Percentiles rank a stretch among this genome's conserved stretches.
phyloP scores from a whole-genome alignment of 2,888 invertebrate species.

The Sussaba pulchella region DNA sequence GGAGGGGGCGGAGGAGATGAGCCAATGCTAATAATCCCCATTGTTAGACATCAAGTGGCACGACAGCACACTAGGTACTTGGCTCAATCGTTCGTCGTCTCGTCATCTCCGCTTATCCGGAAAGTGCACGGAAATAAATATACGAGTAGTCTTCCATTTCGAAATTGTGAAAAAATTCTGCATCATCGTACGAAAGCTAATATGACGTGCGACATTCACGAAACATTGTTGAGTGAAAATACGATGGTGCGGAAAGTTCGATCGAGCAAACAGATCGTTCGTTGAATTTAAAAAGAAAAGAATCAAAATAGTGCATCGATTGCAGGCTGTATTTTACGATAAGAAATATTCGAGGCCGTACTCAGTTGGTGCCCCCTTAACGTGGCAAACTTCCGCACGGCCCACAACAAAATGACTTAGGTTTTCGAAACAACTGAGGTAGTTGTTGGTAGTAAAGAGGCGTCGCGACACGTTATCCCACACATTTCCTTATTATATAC shows the following conservation, averaged over 20 bases:
- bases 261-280: too few relatives aligned
- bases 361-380: background rate
- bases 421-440: constrained; percentile 78
- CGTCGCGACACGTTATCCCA: constrained; percentile 61
- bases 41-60: constrained; percentile 72
- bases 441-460: constrained; percentile 38
- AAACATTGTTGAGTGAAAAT: background rate
- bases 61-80: constrained; percentile 34
- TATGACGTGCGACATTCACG: background rate
- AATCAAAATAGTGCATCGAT: too few relatives aligned
- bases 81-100: constrained; percentile 47
- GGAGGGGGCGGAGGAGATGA: constrained; percentile 73
- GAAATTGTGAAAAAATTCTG: constrained; percentile 1
- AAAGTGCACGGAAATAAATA: constrained; percentile 41
- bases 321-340: too few relatives aligned
- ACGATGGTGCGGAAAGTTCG: too few relatives aligned
- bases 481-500: constrained; percentile 53
- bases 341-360: too few relatives aligned
- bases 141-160: background rate
- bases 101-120: constrained; percentile 29
- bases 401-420: constrained; percentile 77
- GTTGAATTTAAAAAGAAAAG: too few relatives aligned
- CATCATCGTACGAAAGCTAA: background rate
- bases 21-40: constrained; percentile 81
- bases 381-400: constrained; percentile 75